Conservation (phyloP, 35 echinoderm and acorn worm species). For the Stichopus chloronotus region DNA sequence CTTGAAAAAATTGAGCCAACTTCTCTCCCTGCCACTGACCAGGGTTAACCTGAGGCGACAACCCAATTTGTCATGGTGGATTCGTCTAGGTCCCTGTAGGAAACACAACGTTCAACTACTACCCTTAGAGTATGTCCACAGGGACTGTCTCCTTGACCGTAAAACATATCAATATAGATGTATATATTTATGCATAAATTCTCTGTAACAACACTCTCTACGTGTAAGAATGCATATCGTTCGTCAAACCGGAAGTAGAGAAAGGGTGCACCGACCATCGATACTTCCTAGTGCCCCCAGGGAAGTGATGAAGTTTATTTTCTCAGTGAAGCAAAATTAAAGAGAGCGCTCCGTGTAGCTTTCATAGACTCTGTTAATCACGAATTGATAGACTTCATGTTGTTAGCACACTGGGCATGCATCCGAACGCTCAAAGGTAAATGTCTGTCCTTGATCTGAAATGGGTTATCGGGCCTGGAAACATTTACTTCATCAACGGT, state of each 20-base stretch:
- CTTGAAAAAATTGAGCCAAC: constrained; percentile 1
- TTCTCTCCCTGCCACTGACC: neutral
- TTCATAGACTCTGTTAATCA: no score
- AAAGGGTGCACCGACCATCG: neutral
- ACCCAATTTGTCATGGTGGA: neutral
- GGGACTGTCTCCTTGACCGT: neutral
- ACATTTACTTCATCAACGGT: no score
- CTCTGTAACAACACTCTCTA: neutral
- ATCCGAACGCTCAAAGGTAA: no score
- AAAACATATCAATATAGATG: neutral
- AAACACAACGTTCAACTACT: neutral
- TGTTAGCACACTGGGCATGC: no score
- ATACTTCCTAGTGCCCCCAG: neutral
- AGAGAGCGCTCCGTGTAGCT: no score
- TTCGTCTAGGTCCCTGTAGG: neutral
- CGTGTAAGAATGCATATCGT: constrained; percentile 2
- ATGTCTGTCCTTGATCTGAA: no score
- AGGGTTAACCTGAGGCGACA: constrained; percentile 1
- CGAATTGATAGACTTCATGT: no score
- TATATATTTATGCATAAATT: neutral
- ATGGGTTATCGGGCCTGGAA: no score
- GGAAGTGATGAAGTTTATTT: neutral
- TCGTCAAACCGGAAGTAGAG: constrained; percentile 12
- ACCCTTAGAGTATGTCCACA: neutral
- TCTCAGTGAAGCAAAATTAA: no score